Evolutionary conservation across 2,113 vertebrate genomes (phyloP).

Genomic region (Coreoperca whiteheadi): DNA sequence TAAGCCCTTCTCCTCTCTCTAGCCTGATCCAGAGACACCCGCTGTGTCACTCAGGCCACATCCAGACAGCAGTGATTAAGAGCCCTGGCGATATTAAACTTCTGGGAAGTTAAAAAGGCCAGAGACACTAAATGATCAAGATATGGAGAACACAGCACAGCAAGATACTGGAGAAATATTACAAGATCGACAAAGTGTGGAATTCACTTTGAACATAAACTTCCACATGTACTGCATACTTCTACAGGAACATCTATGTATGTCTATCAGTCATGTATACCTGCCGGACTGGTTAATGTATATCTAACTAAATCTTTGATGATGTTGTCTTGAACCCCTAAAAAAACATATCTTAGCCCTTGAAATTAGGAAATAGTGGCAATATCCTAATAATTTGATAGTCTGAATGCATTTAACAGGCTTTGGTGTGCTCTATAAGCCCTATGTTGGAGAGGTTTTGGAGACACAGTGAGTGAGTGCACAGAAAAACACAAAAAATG

Average conservation of each 20-base stretch:
- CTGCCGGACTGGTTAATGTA: background rate
- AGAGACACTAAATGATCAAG: conserved; percentile 70
- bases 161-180: conserved; percentile 29
- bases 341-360: background rate
- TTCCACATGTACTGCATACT: conserved; percentile 17
- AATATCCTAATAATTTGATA: background rate
- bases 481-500: background rate
- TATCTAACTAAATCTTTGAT: background rate
- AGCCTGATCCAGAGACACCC: conserved; percentile 84
- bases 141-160: conserved; percentile 53
- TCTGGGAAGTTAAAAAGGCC: conserved; percentile 71
- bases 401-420: background rate
- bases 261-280: background rate
- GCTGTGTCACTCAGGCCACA: conserved; percentile 83
- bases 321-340: background rate
- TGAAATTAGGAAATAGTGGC: background rate
- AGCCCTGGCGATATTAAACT: conserved; percentile 77
- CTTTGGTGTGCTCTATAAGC: background rate
- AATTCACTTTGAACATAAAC: conserved; percentile 30
- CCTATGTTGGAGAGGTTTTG: background rate
- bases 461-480: background rate
- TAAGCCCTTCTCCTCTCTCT: conserved; percentile 64
- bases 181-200: conserved; percentile 27
- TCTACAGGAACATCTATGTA: conserved; percentile 16
- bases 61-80: conserved; percentile 85